Evolutionary conservation across 2,797 vertebrate species (phyloP).

Genomic region (Hydrophis major): DNA sequence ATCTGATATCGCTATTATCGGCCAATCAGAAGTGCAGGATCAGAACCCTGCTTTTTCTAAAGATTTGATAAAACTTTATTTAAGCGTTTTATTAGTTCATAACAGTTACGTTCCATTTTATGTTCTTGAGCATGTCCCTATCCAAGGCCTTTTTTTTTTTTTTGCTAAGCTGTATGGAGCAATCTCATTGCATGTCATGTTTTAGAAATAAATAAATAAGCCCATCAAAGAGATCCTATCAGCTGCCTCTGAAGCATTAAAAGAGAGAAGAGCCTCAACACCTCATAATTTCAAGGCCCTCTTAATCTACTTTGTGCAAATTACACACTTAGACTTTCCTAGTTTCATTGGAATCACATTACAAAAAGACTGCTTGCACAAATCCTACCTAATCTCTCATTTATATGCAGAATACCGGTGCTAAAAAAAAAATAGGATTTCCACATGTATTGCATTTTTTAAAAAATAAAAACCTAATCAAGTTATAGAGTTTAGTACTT

Average conservation of each 20-base stretch:
- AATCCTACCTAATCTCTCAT: slow-evolving; percentile 85
- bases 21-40: no score
- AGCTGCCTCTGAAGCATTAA: slow-evolving; percentile 46
- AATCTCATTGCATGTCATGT: neutral
- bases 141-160: slow-evolving; percentile 6
- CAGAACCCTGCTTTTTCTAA: no score
- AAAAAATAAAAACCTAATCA: slow-evolving; percentile 47
- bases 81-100: no score
- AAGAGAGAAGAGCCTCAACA: slow-evolving; percentile 35
- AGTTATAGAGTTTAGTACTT: slow-evolving; percentile 55
- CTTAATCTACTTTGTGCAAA: slow-evolving; percentile 86
- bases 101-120: neutral
- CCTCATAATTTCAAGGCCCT: slow-evolving; percentile 45
- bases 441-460: slow-evolving; percentile 77
- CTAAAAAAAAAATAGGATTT: slow-evolving; percentile 82
- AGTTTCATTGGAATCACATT: slow-evolving; percentile 89
- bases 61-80: no score
- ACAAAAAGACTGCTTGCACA: slow-evolving; percentile 79
- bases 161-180: neutral
- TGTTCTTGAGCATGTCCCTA: neutral
- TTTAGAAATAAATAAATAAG: slow-evolving; percentile 12
- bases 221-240: slow-evolving; percentile 22
- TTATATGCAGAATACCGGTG: slow-evolving; percentile 85
- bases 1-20: no score
- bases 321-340: slow-evolving; percentile 80